Conservation (phyloP, 1,140 invertebrate genomes). For the Limonius californicus region DNA sequence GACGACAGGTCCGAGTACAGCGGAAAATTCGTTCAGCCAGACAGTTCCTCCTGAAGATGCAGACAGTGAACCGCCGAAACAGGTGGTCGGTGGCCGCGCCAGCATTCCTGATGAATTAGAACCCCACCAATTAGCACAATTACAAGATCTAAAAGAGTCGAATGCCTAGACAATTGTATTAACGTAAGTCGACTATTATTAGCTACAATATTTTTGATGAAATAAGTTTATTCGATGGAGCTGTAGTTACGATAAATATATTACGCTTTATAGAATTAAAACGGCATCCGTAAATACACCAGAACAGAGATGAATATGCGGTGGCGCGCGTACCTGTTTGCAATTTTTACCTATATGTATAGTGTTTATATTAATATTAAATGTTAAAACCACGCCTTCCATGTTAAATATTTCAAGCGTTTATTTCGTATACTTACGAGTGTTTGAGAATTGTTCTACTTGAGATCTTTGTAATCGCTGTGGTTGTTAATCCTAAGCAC, state of each 20-base stretch:
- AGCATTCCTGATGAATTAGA: slow-evolving; percentile 82
- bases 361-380: slow-evolving; percentile 15
- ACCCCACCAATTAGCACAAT: slow-evolving; percentile 75
- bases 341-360: slow-evolving; percentile 14
- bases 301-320: neutral
- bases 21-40: slow-evolving; percentile 54
- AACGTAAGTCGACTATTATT: slow-evolving; percentile 13
- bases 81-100: slow-evolving; percentile 66
- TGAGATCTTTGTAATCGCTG: too few species aligned
- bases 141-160: slow-evolving; percentile 82
- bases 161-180: slow-evolving; percentile 64
- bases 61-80: slow-evolving; percentile 49
- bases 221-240: slow-evolving; percentile 7
- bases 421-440: slow-evolving; percentile 12
- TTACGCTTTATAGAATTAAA: slow-evolving; percentile 11
- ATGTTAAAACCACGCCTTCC: slow-evolving; percentile 16
- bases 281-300: neutral
- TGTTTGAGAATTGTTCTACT: neutral
- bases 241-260: slow-evolving; percentile 7
- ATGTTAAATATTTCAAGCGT: slow-evolving; percentile 20
- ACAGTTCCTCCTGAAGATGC: neutral
- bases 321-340: neutral
- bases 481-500: too few species aligned
- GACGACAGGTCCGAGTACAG: slow-evolving; percentile 58
- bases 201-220: slow-evolving; percentile 12